A percentile compares a stretch with the other conserved stretches of the same genome.
Evolutionary conservation across 2,797 vertebrate genomes (phyloP).

Genomic region (Austrolebias charrua): DNA sequence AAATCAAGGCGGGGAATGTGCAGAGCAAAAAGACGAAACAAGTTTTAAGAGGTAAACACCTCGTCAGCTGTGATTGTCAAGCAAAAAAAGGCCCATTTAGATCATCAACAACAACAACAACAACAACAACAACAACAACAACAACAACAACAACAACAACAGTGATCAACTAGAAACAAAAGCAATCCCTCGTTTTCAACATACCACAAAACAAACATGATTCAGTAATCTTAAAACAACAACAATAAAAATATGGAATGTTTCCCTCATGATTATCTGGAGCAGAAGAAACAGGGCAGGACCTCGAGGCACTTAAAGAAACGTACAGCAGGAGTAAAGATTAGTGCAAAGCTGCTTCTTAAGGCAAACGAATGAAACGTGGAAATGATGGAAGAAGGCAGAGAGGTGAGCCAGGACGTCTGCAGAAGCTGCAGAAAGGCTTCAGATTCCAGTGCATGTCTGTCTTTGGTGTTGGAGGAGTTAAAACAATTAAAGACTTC

Average conservation of each 20-base stretch:
- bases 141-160: too few relatives aligned
- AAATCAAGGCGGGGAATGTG: slow-evolving; percentile 46
- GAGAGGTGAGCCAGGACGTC: slow-evolving; percentile 48
- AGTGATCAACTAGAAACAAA: slow-evolving; percentile 62
- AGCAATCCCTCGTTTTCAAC: slow-evolving; percentile 71
- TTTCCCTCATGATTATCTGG: slow-evolving; percentile 59
- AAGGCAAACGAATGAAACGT: slow-evolving; percentile 64
- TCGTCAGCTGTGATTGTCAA: slow-evolving; percentile 71
- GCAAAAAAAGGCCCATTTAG: slow-evolving; percentile 37
- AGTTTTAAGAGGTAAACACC: slow-evolving; percentile 24
- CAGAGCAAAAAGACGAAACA: slow-evolving; percentile 3
- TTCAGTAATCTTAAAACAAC: slow-evolving; percentile 41
- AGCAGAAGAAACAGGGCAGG: slow-evolving; percentile 31
- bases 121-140: too few relatives aligned
- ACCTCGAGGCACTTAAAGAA: slow-evolving; percentile 69
- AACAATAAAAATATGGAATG: slow-evolving; percentile 66
- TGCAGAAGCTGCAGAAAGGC: slow-evolving; percentile 66
- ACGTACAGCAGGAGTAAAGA: slow-evolving; percentile 63
- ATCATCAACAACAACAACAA: too few relatives aligned
- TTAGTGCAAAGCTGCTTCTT: slow-evolving; percentile 71
- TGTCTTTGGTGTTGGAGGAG: slow-evolving; percentile 70
- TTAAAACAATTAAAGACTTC: slow-evolving; percentile 23
- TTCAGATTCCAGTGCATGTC: slow-evolving; percentile 77
- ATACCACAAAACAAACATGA: slow-evolving; percentile 57
- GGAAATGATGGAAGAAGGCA: slow-evolving; percentile 24